Evolutionary conservation across 1,140 invertebrate genomes (phyloP).

Genomic region (Samia ricini): DNA sequence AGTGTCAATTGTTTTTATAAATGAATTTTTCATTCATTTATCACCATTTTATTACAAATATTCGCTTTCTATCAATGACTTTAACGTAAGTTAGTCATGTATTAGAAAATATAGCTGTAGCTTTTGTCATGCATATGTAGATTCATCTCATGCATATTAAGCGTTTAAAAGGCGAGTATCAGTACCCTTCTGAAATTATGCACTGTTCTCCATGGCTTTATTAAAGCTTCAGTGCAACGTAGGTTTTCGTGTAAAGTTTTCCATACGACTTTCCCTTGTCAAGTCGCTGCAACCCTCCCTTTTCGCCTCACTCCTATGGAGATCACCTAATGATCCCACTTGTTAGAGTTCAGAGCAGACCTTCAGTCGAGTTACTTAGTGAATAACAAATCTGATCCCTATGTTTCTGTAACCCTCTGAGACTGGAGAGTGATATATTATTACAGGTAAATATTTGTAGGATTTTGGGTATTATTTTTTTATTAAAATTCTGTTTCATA

Average conservation of each 20-base stretch:
- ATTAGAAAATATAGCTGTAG: not conserved
- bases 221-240: conserved; percentile 43
- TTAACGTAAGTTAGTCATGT: not conserved
- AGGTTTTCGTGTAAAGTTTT: conserved; percentile 70
- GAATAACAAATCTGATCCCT: conserved; percentile 60
- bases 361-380: conserved; percentile 66
- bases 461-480: conserved; percentile 23
- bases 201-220: conserved; percentile 35
- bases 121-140: not conserved
- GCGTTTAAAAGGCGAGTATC: not conserved
- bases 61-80: no score
- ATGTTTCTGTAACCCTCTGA: not conserved
- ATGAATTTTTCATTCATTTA: no score
- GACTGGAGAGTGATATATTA: not conserved
- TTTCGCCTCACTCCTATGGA: conserved; percentile 29
- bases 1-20: not conserved
- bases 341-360: conserved; percentile 70
- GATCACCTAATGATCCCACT: conserved; percentile 72
- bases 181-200: conserved; percentile 14
- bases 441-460: not conserved
- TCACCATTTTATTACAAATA: no score
- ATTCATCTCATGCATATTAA: not conserved
- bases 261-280: conserved; percentile 70
- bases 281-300: conserved; percentile 37
- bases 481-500: not conserved